Base-by-base conservation (phyloP, 2,797 vertebrate genomes). In the Orestias chungarensis region DNA sequence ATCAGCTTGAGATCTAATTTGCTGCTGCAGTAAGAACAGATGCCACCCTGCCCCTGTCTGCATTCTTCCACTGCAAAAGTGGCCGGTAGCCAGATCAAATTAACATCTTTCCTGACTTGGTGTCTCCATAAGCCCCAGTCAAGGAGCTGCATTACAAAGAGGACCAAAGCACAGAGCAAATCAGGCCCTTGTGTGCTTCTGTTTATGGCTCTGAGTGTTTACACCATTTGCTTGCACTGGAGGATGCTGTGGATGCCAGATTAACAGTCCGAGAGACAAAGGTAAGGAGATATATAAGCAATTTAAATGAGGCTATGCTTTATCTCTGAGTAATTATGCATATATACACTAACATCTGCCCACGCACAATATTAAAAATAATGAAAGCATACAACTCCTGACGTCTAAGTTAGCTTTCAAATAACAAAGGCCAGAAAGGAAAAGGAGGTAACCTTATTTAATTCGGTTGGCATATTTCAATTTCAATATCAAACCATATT, bases 11-110 rank as follows among this genome's bases (percentile, higher is more conserved):
- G 75, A 79, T 82, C 78, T 80, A 68, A 86, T 87, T 82, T 86
- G 57, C 57, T 71, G 66, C 73, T 77, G 66, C 77, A 73, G 75
- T 82, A 73, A 86, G 85, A 79, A 74, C 33, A 2, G 71, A 81
- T 64, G 70, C 66, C 23, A 59, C 68, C 33, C 57, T 40, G 46
- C 50, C 75, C 77, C 73, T 25, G 40, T 42, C 78, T 43, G 57
- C 17, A 0, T 70, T 67, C 64, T 75, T 75, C 38, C 20, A 74
- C 68, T 61, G 79, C 73, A 73, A 76, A 70, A 25, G 68, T 71
- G 83, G 82, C 80, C 75, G 43, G 49, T 61, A 68, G 80, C 86
- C 81, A 71, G 84, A 89, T 89, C 71, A 82, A 84, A 89, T 86
- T 54, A 87, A 76, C 80, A 87, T 89, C 78, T 85, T 82, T 66